These are phyloP conservation scores for Campopleginae sp. DNA, from an alignment of 2,888 invertebrate species.

Conservation along the genomic window DNA sequence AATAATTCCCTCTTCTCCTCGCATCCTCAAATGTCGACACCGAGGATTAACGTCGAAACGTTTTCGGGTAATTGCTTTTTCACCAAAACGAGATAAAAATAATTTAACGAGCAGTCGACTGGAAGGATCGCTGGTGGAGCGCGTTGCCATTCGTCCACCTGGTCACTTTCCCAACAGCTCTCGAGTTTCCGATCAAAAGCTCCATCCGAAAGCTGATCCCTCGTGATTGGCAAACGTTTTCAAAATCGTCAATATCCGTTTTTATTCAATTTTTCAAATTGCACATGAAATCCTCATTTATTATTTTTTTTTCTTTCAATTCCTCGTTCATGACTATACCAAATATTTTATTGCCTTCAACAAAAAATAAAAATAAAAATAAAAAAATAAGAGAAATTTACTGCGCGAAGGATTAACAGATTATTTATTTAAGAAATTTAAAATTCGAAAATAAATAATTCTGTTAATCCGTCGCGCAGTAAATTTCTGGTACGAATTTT, in stretches of 20 bases:
- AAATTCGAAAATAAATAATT: no score
- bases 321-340: neutral
- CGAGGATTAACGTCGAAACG: slow-evolving; percentile 35
- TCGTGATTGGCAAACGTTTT: no score
- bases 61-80: slow-evolving; percentile 46
- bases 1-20: neutral
- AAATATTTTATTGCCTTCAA: neutral
- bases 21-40: neutral
- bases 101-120: neutral
- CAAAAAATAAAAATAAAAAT: neutral
- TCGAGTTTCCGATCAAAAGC: slow-evolving; percentile 38
- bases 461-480: no score
- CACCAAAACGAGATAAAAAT: neutral
- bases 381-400: neutral
- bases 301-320: neutral
- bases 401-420: no score
- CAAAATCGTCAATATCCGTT: no score
- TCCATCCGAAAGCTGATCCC: neutral
- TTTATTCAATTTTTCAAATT: no score
- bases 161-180: slow-evolving; percentile 12
- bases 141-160: slow-evolving; percentile 6
- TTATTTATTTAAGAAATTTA: no score
- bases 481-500: no score
- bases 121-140: neutral
- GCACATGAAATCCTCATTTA: no score